Conservation (phyloP, 2,888 invertebrate genomes). For the Hedychridium roseum region DNA sequence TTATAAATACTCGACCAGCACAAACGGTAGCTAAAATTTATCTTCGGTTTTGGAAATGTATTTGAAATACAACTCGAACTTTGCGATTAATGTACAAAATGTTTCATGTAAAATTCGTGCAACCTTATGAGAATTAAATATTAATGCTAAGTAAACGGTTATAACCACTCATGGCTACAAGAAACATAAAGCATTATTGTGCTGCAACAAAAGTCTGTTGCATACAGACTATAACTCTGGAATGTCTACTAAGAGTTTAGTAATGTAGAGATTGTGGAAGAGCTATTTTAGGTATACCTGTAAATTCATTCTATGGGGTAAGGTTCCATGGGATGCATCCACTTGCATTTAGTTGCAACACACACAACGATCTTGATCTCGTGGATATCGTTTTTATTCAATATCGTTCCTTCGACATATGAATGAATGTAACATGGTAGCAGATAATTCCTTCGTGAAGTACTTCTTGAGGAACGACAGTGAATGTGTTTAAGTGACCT, state of each 20-base stretch:
- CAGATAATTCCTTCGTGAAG: constrained; percentile 58
- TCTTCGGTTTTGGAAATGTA: too few relatives aligned
- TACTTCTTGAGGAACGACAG: constrained; percentile 63
- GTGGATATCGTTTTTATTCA: constrained; percentile 64
- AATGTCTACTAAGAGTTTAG: constrained; percentile 19
- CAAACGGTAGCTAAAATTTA: too few relatives aligned
- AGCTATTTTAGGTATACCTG: constrained; percentile 58
- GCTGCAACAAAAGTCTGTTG: constrained; percentile 24
- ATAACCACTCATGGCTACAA: constrained; percentile 35
- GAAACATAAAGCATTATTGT: constrained; percentile 36
- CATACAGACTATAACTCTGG: constrained; percentile 1
- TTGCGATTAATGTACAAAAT: too few relatives aligned
- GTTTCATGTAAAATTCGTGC: too few relatives aligned
- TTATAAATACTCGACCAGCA: too few relatives aligned
- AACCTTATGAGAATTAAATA: constrained; percentile 20
- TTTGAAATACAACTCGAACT: too few relatives aligned
- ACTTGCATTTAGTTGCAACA: constrained; percentile 64
- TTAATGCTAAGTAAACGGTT: constrained; percentile 30
- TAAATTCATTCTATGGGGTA: constrained; percentile 59
- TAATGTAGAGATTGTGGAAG: constrained; percentile 36
- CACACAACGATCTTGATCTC: constrained; percentile 65
- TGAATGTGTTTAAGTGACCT: constrained; percentile 65
- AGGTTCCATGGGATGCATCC: constrained; percentile 64
- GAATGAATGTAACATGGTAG: constrained; percentile 47
- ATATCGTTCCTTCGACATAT: constrained; percentile 61